Evolutionary conservation across 2,797 vertebrate genomes (phyloP).

Genomic region (Aplochiton taeniatus): DNA sequence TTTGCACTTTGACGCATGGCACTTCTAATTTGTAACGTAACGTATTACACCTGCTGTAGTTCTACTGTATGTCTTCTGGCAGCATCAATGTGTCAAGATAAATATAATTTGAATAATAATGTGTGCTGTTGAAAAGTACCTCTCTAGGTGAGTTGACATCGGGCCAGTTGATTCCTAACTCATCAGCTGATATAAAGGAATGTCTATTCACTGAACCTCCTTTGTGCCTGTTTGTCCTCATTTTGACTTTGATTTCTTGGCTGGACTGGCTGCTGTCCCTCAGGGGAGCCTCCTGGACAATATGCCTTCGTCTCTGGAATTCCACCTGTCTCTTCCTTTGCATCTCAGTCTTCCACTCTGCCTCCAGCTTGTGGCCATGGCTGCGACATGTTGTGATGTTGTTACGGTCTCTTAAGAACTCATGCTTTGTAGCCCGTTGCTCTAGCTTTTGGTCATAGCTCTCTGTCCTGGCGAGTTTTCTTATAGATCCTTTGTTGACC

Average conservation of each 20-base stretch:
- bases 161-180: slow-evolving; percentile 40
- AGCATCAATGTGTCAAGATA: no score
- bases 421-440: slow-evolving; percentile 26
- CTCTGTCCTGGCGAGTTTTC: not conserved
- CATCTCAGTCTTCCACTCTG: slow-evolving; percentile 18
- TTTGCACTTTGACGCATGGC: no score
- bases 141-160: slow-evolving; percentile 14
- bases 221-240: slow-evolving; percentile 19
- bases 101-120: not conserved
- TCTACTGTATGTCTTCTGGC: no score
- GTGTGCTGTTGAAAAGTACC: slow-evolving; percentile 7
- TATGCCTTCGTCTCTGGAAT: slow-evolving; percentile 32
- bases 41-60: no score
- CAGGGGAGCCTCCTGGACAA: not conserved
- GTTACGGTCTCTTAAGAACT: slow-evolving; percentile 30
- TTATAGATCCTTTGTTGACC: not conserved
- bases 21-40: no score
- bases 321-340: slow-evolving; percentile 31
- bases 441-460: slow-evolving; percentile 37
- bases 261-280: not conserved
- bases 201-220: slow-evolving; percentile 26
- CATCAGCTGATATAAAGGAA: slow-evolving; percentile 30
- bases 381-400: slow-evolving; percentile 30
- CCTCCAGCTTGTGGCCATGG: slow-evolving; percentile 1
- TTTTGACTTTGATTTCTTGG: slow-evolving; percentile 12